Evolutionary conservation across 1,140 invertebrate genomes (phyloP), one percentile per base, ranked within the genome.

Genomic region (Drosophila sp.): DNA sequence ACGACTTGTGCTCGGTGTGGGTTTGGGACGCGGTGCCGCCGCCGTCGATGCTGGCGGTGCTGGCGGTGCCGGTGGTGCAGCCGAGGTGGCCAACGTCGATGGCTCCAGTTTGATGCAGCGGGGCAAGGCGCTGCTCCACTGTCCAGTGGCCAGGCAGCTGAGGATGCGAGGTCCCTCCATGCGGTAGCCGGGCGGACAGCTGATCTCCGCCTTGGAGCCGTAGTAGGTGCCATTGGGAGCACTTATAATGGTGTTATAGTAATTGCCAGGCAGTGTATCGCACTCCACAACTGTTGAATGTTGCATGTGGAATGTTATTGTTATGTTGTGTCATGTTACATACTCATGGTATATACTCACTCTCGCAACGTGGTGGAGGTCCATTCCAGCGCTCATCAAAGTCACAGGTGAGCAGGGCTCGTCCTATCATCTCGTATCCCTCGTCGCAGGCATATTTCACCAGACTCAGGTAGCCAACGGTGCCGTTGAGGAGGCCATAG

Each of bases 341-440:
- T 32, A 50, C 2, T 0, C n/a, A 0, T 8, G 8, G 11, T 5
- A 25, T 7, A 6, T 9, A 93, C 92, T 93, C 93, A 96, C 96
- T 95, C 90, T 97, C 96, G 90, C 97, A 98, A 77, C 95, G 93
- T 4, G 97, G 97, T 62, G 97, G 97, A 25, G 97, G 97, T 51
- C 97, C 97, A 89, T 98, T 97, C 97, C 97, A 98, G 58, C 96
- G 94, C 86, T 97, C 97, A 84, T 98, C 97, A 78, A 98, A 96
- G 91, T 98, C 97, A 89, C 97, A 98, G 4, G 96, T 96, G 2
- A 98, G 92, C 72, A 96, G 94, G 0, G 96, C 95, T 27, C 97
- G 94, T 25, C 95, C 95, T 32, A 96, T 95, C 94, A 98, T 96
- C 90, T 96, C 95, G 92, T 95, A 97, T 4, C 97, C 97, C 72